Conservation (phyloP, 2,888 invertebrate genomes). For the Tricholauxania praeusta region DNA sequence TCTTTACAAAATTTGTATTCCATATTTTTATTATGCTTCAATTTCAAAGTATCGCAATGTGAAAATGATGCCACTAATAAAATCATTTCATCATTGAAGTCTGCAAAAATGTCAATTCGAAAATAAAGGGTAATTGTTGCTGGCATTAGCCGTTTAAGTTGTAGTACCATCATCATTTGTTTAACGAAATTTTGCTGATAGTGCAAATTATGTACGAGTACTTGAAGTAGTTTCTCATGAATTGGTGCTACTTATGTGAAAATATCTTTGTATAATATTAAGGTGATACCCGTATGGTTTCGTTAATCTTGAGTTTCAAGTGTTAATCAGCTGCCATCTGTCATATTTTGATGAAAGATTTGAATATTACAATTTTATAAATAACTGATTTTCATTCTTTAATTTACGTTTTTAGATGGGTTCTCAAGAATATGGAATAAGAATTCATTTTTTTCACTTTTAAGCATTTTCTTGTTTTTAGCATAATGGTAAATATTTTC, state of each 20-base stretch:
- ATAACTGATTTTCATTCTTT: not conserved
- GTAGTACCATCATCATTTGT: slow-evolving; percentile 15
- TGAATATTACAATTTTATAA: not conserved
- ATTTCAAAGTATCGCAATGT: not conserved
- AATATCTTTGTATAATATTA: too few species aligned
- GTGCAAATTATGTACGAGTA: slow-evolving; percentile 9
- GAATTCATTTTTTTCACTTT: too few species aligned
- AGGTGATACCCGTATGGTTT: not conserved
- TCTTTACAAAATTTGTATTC: not conserved
- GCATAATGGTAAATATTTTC: too few species aligned
- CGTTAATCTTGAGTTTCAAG: not conserved
- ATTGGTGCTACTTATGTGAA: too few species aligned
- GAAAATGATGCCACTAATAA: slow-evolving; percentile 20
- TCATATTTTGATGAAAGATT: not conserved
- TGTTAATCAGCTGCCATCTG: slow-evolving; percentile 13
- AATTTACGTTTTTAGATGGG: too few species aligned
- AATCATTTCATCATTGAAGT: not conserved
- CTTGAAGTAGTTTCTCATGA: too few species aligned
- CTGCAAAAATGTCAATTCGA: not conserved
- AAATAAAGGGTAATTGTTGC: not conserved
- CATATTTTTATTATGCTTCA: not conserved
- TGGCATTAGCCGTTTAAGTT: not conserved
- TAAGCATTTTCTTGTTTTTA: too few species aligned
- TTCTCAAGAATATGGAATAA: too few species aligned
- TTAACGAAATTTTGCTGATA: slow-evolving; percentile 1